Conservation (phyloP, 1,140 invertebrate species). For the Brachionus sp. region DNA sequence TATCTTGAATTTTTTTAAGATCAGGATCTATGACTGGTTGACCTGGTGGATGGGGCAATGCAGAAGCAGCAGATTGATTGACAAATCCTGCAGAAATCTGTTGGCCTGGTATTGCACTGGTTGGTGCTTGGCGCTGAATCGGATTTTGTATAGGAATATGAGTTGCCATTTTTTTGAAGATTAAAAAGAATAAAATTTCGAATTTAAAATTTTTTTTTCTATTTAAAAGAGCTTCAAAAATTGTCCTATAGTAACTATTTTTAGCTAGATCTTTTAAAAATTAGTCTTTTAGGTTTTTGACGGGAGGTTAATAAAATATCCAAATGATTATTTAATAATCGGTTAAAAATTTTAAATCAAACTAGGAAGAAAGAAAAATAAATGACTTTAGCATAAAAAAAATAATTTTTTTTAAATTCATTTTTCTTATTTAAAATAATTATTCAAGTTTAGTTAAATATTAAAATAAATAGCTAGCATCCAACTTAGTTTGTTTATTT, state of each 20-base stretch:
- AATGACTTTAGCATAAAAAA: too few species aligned
- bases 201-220: background rate
- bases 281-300: too few species aligned
- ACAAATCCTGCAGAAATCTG: background rate
- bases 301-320: too few species aligned
- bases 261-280: too few species aligned
- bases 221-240: background rate
- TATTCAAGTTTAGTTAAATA: too few species aligned
- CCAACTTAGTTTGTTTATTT: too few species aligned
- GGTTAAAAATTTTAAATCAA: too few species aligned
- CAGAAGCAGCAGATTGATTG: background rate
- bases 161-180: background rate
- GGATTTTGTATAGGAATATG: background rate
- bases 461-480: too few species aligned
- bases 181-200: background rate
- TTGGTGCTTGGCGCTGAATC: background rate
- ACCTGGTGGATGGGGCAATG: background rate
- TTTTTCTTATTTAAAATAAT: too few species aligned
- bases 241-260: background rate
- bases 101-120: background rate
- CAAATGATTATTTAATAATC: too few species aligned
- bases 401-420: too few species aligned
- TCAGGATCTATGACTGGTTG: constrained; percentile 4
- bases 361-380: too few species aligned
- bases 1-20: constrained; percentile 38